Base-by-base conservation (phyloP, 2,113 vertebrate genomes). In the Menidia beryllina region DNA sequence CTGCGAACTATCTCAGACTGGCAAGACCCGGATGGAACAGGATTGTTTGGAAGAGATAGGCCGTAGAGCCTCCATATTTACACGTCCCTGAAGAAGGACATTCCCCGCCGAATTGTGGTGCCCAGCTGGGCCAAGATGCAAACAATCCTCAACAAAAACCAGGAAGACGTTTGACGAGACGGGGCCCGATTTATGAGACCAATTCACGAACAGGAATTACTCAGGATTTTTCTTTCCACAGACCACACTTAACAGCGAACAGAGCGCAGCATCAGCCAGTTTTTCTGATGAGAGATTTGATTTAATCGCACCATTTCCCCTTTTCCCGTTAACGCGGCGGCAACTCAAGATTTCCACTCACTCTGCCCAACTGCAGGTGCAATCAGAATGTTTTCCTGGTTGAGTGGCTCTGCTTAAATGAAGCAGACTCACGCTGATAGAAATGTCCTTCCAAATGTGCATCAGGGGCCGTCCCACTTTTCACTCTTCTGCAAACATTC, bases 361-460 rank as follows among this genome's bases (percentile, higher is more conserved):
- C 27, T 41, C 61, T 58, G 64, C 62, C 58, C 68, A 73, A 69
- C 61, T 15, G 27, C 69, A 65, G 56, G 39, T 80, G 57, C 60
- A 81, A 75, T 86, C 54, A 50, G 30, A 73, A 67, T 69, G 69
- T 73, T 58, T 79, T 75, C 82, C 73, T 50, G 75, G 64, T 55
- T 75, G 72, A 88, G 55, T 72, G 79, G 57, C 54, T 78, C 56
- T 19, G 67, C 54, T 77, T 71, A 79, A 84, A 82, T 72, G 63
- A 89, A 82, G 87, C 80, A 76, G 69, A 48, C 77, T 78, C 78
- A 58, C 15, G 30, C 84, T 80, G 77, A 86, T 88, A 72, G 81
- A 88, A 88, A 87, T 47, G 73, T 86, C 72, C 75, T 72, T 27
- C 43, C 15, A 74, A 85, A 88, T 88, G 45, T 88, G 72, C 73